Evolutionary conservation across 1,140 invertebrate species (phyloP).

Genomic region (Heliconius himera): DNA sequence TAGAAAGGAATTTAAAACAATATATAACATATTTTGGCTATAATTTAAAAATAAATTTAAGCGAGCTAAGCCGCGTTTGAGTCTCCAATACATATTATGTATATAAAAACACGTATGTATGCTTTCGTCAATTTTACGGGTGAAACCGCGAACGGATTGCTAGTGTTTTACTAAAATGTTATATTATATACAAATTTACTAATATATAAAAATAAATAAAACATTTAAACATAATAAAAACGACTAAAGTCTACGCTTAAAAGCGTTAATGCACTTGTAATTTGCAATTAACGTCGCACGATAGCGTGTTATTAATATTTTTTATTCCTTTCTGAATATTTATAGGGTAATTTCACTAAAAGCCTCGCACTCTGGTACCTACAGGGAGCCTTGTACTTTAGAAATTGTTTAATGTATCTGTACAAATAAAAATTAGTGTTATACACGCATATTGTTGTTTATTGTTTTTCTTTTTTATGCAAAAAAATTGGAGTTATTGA

Average conservation of each 20-base stretch:
- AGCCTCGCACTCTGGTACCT: constrained; percentile 58
- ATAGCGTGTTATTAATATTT: constrained; percentile 64
- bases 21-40: no score
- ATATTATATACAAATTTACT: no score
- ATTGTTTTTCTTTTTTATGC: no score
- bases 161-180: background rate
- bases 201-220: background rate
- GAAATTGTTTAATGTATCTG: constrained; percentile 12
- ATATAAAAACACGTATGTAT: no score
- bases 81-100: no score
- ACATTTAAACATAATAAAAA: background rate
- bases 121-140: no score
- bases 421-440: background rate
- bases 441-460: no score
- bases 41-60: no score
- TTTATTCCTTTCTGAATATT: constrained; percentile 72
- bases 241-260: constrained; percentile 9
- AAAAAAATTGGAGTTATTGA: no score
- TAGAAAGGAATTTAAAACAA: no score
- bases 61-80: no score
- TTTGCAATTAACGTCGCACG: constrained; percentile 70
- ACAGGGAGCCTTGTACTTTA: constrained; percentile 39
- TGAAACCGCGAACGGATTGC: no score
- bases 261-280: constrained; percentile 62
- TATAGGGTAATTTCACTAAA: constrained; percentile 77